These are phyloP conservation scores for Margaritifera margaritifera DNA, from an alignment of 2,888 invertebrate genomes.

Conservation along the genomic window DNA sequence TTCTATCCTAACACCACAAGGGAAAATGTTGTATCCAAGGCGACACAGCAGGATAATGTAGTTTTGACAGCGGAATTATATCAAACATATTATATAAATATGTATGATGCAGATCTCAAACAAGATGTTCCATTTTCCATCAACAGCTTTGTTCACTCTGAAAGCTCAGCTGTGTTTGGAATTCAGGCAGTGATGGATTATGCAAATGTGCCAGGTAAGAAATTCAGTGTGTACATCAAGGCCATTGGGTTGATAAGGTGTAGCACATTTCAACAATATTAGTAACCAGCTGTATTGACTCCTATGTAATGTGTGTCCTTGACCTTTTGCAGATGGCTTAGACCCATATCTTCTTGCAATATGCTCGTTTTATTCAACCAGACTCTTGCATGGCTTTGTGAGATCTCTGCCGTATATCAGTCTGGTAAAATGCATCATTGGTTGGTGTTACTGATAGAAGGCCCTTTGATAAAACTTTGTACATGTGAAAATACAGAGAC, in stretches of 20 bases:
- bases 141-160: conserved; percentile 30
- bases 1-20: conserved; percentile 54
- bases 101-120: conserved; percentile 57
- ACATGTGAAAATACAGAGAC: too few relatives aligned
- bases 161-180: conserved; percentile 56
- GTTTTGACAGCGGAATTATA: conserved; percentile 52
- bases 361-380: too few relatives aligned
- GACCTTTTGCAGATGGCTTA: too few relatives aligned
- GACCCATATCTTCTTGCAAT: too few relatives aligned
- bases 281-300: too few relatives aligned
- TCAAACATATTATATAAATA: conserved; percentile 57
- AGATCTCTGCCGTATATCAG: too few relatives aligned
- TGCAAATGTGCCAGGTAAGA: conserved; percentile 34
- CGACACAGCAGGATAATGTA: conserved; percentile 41
- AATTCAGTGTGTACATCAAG: not conserved
- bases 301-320: too few relatives aligned
- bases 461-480: too few relatives aligned
- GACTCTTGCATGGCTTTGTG: too few relatives aligned
- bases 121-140: conserved; percentile 49
- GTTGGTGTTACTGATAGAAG: too few relatives aligned
- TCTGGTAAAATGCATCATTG: too few relatives aligned
- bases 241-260: not conserved
- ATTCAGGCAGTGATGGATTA: conserved; percentile 60
- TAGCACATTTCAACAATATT: not conserved
- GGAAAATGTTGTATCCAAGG: conserved; percentile 60